phyloP scores from a whole-genome alignment of 2,113 vertebrate species.

The Orycteropus afer region DNA sequence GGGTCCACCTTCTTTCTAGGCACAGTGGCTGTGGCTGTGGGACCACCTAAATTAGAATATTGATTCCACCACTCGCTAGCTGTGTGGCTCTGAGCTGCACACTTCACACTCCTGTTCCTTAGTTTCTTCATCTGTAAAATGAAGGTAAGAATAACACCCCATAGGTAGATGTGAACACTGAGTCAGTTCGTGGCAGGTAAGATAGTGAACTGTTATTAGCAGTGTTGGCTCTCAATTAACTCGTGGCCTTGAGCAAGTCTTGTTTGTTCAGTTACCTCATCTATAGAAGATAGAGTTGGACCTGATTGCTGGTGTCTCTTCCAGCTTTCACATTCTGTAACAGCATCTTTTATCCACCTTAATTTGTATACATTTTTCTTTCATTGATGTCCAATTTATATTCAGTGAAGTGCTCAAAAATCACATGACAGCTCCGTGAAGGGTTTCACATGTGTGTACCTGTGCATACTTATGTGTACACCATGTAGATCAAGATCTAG shows the following conservation, averaged over 20 bases:
- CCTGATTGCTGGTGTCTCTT: neutral
- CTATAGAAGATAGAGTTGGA: neutral
- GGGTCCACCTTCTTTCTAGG: neutral
- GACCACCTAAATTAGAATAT: neutral
- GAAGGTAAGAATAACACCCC: neutral
- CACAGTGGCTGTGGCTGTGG: neutral
- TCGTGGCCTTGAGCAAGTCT: neutral
- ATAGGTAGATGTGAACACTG: neutral
- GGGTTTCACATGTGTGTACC: neutral
- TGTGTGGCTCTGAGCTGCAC: neutral
- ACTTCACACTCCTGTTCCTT: neutral
- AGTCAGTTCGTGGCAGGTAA: neutral
- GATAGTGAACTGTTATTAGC: neutral
- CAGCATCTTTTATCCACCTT: neutral
- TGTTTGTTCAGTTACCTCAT: neutral
- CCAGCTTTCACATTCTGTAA: neutral
- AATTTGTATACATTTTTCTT: conserved; percentile 22
- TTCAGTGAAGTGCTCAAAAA: neutral
- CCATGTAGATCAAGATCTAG: neutral
- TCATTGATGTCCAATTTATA: neutral
- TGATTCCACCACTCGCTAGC: neutral
- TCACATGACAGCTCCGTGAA: neutral
- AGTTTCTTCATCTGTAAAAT: conserved; percentile 28
- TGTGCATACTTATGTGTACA: neutral
- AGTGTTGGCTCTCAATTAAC: conserved; percentile 28